Conservation (phyloP, 2,888 invertebrate genomes). For the Rotaria magnacalcarata region DNA sequence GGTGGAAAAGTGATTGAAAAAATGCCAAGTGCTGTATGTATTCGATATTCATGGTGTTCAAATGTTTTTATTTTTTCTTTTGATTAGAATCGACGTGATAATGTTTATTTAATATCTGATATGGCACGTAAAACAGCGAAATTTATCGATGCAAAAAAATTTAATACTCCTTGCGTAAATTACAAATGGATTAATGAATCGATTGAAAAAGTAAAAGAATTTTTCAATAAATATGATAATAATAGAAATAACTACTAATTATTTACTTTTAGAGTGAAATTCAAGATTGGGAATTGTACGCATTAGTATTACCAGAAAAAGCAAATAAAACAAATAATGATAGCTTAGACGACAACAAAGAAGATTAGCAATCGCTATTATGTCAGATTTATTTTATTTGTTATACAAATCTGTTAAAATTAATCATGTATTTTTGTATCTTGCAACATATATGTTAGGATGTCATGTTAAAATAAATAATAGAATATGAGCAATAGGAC, state of each 20-base stretch:
- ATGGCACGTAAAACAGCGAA: not conserved
- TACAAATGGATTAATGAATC: not conserved
- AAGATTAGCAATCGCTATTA: not conserved
- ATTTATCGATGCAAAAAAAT: not conserved
- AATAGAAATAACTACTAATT: not conserved
- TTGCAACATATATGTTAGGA: not conserved
- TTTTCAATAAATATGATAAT: too few species aligned
- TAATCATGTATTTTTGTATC: not conserved
- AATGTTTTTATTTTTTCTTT: too few species aligned
- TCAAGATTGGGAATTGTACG: not conserved
- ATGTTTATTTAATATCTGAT: constrained; percentile 2
- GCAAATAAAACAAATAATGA: not conserved
- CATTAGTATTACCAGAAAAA: not conserved
- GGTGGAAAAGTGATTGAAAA: constrained; percentile 8
- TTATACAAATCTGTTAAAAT: not conserved
- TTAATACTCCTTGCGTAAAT: not conserved
- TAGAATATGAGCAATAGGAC: too few species aligned
- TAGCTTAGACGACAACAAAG: not conserved
- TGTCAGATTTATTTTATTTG: not conserved
- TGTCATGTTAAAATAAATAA: not conserved
- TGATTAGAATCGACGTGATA: not conserved
- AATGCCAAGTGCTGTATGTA: not conserved
- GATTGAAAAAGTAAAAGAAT: not conserved
- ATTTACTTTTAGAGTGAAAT: not conserved
- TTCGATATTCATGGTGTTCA: not conserved